Conservation (phyloP, 2,888 invertebrate species). For the Oscheius sp. region DNA sequence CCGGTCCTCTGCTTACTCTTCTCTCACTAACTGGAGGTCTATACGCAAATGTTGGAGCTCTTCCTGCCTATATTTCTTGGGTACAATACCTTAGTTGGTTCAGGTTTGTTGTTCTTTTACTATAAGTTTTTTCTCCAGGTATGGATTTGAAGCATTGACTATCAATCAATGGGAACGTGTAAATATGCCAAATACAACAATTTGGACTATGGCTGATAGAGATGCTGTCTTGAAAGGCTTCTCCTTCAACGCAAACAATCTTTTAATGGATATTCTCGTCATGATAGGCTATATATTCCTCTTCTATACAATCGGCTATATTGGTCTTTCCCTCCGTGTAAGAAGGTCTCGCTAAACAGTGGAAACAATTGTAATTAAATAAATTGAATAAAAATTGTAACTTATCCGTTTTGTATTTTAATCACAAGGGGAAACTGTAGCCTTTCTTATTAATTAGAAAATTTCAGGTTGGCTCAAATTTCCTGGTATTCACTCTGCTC, state of each 20-base stretch:
- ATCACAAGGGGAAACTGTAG: neutral
- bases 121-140: constrained; percentile 36
- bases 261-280: constrained; percentile 54
- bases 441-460: neutral
- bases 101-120: constrained; percentile 35
- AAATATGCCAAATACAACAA: constrained; percentile 45
- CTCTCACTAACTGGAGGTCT: constrained; percentile 69
- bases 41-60: constrained; percentile 67
- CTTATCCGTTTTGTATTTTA: neutral
- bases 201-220: constrained; percentile 36
- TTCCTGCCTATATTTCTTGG: constrained; percentile 67
- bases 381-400: neutral
- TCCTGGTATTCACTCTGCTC: constrained; percentile 75
- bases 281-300: constrained; percentile 58
- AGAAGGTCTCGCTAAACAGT: constrained; percentile 41
- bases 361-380: neutral
- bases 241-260: constrained; percentile 59
- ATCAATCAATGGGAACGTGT: constrained; percentile 61
- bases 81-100: constrained; percentile 63
- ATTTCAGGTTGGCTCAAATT: constrained; percentile 18
- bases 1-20: constrained; percentile 67
- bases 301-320: constrained; percentile 64
- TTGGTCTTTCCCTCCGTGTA: constrained; percentile 61
- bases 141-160: constrained; percentile 73
- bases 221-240: constrained; percentile 39